phyloP scores from a whole-genome alignment of 2,113 vertebrate species.

The Sterna hirundo region DNA sequence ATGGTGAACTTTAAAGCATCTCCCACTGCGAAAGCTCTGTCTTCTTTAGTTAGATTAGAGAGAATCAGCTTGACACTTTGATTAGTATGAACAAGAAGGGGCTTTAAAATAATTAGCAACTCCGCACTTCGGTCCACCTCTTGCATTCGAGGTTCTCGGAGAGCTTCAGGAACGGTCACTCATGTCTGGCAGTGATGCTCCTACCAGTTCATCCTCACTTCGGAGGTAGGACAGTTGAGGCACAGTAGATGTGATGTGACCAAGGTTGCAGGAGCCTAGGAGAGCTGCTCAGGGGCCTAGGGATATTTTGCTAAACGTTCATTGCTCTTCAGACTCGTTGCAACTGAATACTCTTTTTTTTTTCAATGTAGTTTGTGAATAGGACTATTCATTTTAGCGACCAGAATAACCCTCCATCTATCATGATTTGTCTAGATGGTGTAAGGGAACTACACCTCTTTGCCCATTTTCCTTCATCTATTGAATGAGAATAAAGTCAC shows the following conservation, averaged over 20 bases:
- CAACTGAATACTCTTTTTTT: not conserved
- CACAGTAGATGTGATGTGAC: not conserved
- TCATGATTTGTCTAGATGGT: not conserved
- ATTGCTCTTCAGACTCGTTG: not conserved
- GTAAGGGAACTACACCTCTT: not conserved
- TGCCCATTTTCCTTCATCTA: not conserved
- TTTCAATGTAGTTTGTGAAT: not conserved
- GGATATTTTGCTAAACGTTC: not conserved
- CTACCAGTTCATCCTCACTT: not conserved
- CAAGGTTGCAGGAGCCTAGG: not conserved
- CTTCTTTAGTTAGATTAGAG: conserved; percentile 13
- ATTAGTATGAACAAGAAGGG: conserved; percentile 6
- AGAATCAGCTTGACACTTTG: not conserved
- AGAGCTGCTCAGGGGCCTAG: not conserved
- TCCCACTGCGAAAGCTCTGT: not conserved
- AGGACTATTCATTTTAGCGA: not conserved
- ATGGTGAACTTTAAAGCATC: conserved; percentile 53
- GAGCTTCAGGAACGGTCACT: not conserved
- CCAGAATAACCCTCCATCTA: not conserved
- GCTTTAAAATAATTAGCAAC: conserved; percentile 35
- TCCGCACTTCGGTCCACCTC: not conserved
- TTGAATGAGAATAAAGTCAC: not conserved
- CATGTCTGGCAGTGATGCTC: not conserved
- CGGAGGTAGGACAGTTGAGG: rapidly evolving
- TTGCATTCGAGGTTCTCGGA: not conserved